Percentiles rank a stretch among this genome's conserved stretches.
These are phyloP conservation scores for Stegophylla sp. DNA, from an alignment of 2,888 invertebrate species.

Conservation along the genomic window DNA sequence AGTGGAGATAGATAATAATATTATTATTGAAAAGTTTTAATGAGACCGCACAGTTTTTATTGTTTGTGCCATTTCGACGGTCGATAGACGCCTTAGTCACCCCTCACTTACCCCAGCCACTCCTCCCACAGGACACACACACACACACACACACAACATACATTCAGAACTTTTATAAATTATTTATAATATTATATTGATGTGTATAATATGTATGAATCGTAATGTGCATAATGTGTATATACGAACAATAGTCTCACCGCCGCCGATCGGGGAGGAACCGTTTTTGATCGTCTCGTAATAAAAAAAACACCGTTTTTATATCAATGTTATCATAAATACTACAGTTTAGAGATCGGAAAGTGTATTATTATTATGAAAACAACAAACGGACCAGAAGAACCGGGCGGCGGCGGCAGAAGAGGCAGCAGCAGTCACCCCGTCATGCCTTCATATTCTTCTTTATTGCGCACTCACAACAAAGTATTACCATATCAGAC, in stretches of 20 bases:
- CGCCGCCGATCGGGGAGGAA: conserved; percentile 24
- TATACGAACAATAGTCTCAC: not conserved
- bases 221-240: not conserved
- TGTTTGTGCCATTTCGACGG: conserved; percentile 29
- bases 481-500: conserved; percentile 18
- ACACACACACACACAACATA: too few relatives aligned
- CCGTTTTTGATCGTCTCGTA: not conserved
- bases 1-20: conserved; percentile 52
- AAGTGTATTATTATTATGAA: too few relatives aligned
- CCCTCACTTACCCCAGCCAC: not conserved
- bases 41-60: conserved; percentile 47
- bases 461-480: too few relatives aligned
- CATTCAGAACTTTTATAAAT: conserved; percentile 45
- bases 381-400: conserved; percentile 28
- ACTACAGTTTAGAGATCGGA: too few relatives aligned
- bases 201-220: not conserved
- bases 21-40: conserved; percentile 58
- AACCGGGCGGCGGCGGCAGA: not conserved
- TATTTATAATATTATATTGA: conserved; percentile 44
- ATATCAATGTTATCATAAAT: not conserved
- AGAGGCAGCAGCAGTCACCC: not conserved
- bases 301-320: not conserved
- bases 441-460: not conserved
- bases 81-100: not conserved
- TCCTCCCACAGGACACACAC: too few relatives aligned